Evolutionary conservation across 2,888 invertebrate species (phyloP).

Genomic region (Archips crataeganus): DNA sequence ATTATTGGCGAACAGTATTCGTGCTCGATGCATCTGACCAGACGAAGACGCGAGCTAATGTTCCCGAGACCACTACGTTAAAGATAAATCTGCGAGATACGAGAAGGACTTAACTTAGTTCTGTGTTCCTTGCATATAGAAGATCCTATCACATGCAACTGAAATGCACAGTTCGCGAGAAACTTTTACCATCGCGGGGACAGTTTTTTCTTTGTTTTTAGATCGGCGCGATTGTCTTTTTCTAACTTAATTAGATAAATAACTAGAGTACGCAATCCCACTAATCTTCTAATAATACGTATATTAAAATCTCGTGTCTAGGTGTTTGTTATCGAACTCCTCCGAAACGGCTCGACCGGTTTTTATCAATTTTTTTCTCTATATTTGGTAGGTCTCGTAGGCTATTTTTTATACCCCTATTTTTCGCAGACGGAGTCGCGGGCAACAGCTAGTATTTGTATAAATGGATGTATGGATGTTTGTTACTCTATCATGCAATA

Average conservation of each 20-base stretch:
- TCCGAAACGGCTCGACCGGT: too few species aligned
- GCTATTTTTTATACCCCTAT: too few species aligned
- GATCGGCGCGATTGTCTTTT: slow-evolving; percentile 33
- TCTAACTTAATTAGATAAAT: slow-evolving; percentile 38
- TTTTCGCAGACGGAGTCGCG: too few species aligned
- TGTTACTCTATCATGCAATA: too few species aligned
- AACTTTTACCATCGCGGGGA: slow-evolving; percentile 50
- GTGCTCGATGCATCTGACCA: slow-evolving; percentile 80
- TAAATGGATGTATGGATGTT: too few species aligned
- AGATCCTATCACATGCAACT: slow-evolving; percentile 44
- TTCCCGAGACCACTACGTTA: slow-evolving; percentile 72
- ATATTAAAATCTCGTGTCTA: too few species aligned
- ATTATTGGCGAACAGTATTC: slow-evolving; percentile 83
- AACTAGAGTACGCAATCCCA: too few species aligned
- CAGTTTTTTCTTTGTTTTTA: slow-evolving; percentile 43
- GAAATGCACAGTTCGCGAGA: slow-evolving; percentile 52
- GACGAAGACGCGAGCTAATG: slow-evolving; percentile 65
- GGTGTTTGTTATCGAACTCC: too few species aligned
- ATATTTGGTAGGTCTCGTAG: too few species aligned
- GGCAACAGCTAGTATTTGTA: too few species aligned
- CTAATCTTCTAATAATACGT: too few species aligned
- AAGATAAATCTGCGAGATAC: slow-evolving; percentile 77
- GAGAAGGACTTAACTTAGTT: slow-evolving; percentile 55
- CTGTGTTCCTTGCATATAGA: slow-evolving; percentile 62
- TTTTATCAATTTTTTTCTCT: too few species aligned